phyloP scores from a whole-genome alignment of 2,113 vertebrate species.

The Puffinus mauretanicus region DNA sequence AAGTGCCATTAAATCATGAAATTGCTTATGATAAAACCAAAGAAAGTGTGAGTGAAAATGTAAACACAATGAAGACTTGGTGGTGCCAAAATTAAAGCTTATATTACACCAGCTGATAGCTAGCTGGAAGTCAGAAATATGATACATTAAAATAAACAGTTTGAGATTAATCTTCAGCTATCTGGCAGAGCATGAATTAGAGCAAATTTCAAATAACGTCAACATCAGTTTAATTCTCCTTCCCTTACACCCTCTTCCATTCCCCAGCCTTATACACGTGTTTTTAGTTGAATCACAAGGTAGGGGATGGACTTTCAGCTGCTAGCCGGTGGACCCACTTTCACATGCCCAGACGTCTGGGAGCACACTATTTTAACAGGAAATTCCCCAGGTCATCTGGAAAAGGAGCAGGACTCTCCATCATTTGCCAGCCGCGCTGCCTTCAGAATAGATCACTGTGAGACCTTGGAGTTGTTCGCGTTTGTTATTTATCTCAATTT shows the following conservation, averaged over 20 bases:
- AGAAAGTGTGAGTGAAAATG: slow-evolving; percentile 57
- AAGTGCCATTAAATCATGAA: slow-evolving; percentile 30
- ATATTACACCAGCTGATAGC: slow-evolving; percentile 41
- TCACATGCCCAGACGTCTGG: background rate
- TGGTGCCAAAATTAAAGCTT: slow-evolving; percentile 63
- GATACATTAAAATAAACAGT: slow-evolving; percentile 60
- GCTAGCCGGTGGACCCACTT: background rate
- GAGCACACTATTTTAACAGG: background rate
- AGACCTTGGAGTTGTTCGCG: background rate
- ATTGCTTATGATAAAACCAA: slow-evolving; percentile 39
- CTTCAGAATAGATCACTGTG: background rate
- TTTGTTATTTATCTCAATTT: background rate
- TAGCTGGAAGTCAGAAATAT: slow-evolving; percentile 57
- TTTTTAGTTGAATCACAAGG: background rate
- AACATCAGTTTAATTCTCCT: background rate
- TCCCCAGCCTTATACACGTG: background rate
- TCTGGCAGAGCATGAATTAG: slow-evolving; percentile 62
- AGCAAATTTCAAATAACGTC: slow-evolving; percentile 51
- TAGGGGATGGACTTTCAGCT: background rate
- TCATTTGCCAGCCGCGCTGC: background rate
- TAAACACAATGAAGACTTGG: slow-evolving; percentile 15
- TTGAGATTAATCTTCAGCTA: slow-evolving; percentile 45
- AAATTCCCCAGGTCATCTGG: background rate
- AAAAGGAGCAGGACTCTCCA: background rate
- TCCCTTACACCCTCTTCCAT: background rate